phyloP scores from a whole-genome alignment of 37 sponge, comb jelly and placozoan species.

The Halichondria panicea region DNA sequence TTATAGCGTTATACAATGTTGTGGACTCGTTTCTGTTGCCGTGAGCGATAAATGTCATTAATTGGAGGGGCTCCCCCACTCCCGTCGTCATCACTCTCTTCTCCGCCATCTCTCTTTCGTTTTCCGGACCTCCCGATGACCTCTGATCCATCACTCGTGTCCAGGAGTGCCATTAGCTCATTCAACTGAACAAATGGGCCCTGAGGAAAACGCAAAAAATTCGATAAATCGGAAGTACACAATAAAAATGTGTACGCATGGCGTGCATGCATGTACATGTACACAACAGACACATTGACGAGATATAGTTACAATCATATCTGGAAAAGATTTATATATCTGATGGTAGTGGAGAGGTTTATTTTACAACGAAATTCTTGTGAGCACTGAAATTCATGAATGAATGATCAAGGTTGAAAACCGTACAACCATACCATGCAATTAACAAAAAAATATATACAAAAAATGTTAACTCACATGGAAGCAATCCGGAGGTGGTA shows the following conservation, averaged over 20 bases:
- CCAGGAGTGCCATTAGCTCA: conserved; percentile 66
- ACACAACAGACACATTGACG: too few relatives aligned
- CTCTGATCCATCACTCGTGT: neutral
- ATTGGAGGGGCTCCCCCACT: conserved; percentile 53
- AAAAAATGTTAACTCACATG: too few relatives aligned
- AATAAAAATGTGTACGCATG: neutral
- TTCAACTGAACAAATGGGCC: conserved; percentile 92
- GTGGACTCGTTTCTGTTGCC: conserved; percentile 85
- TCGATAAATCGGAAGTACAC: neutral
- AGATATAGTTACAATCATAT: too few relatives aligned
- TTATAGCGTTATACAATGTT: neutral
- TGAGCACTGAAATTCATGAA: too few relatives aligned
- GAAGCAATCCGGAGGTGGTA: conserved; percentile 92
- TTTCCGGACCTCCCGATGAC: conserved; percentile 3
- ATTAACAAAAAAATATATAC: too few relatives aligned
- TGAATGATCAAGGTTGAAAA: too few relatives aligned
- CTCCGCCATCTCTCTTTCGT: conserved; percentile 38
- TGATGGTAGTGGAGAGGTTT: too few relatives aligned
- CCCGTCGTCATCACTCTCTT: conserved; percentile 47
- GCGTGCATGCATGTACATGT: too few relatives aligned
- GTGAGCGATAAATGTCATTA: conserved; percentile 77
- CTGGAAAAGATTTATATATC: too few relatives aligned
- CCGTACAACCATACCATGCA: too few relatives aligned
- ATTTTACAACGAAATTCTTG: too few relatives aligned
- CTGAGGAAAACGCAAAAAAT: conserved; percentile 18